Evolutionary conservation across 2,888 invertebrate species (phyloP).

Genomic region (Boloria selene): DNA sequence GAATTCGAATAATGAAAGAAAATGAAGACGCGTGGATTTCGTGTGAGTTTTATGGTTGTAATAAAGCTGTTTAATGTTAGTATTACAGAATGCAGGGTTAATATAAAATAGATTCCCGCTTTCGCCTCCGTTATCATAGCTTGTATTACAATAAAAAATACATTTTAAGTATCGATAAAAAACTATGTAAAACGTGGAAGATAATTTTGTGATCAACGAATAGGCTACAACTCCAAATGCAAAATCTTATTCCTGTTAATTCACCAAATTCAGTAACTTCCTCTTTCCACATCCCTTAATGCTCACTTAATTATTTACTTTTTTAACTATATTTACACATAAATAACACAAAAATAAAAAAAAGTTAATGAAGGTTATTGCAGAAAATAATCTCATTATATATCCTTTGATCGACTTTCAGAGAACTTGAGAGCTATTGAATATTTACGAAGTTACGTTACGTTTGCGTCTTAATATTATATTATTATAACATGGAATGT

Average conservation of each 20-base stretch:
- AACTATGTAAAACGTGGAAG: not conserved
- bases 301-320: no score
- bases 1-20: conserved; percentile 18
- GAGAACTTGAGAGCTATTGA: conserved; percentile 4
- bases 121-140: conserved; percentile 20
- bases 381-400: no score
- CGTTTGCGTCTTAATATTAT: conserved; percentile 4
- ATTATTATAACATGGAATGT: conserved; percentile 16
- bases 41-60: conserved; percentile 44
- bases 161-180: not conserved
- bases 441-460: conserved; percentile 15
- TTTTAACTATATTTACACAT: no score
- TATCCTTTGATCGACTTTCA: conserved; percentile 18
- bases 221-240: no score
- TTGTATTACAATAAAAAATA: conserved; percentile 4
- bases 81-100: conserved; percentile 38
- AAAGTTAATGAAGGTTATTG: no score
- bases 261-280: no score
- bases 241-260: no score
- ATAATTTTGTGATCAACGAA: no score
- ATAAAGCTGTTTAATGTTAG: conserved; percentile 48
- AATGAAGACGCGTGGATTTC: conserved; percentile 33
- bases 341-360: no score
- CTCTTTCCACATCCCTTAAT: no score
- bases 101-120: conserved; percentile 14